Evolutionary conservation across 1,140 invertebrate species (phyloP), one percentile per base, ranked within the genome.

Genomic region (Meloidogyne hapla): DNA sequence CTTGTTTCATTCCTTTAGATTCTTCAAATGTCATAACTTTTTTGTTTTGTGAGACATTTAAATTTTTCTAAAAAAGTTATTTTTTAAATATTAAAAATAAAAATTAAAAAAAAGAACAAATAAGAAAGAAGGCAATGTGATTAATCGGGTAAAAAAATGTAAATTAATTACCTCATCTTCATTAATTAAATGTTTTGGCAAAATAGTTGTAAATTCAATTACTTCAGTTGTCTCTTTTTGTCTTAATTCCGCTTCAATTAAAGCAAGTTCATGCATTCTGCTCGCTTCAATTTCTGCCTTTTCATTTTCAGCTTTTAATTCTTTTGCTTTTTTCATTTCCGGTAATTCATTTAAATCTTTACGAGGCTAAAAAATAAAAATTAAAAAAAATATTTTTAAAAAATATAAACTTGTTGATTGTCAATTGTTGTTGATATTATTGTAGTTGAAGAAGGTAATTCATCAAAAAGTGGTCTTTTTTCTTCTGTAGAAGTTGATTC

Each of bases 311-410:
- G 2, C 18, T 9, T 56, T 56, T 56, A 56, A 56, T 56, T 56
- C 48, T n/a, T 56, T 56, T n/a, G 48, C 48, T 56, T 56, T 56
- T 56, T 56, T 56, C 48, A 56, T 56, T 56, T 56, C 48, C 8
- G 48, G 48, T 56, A 56, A 56, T 56, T 56, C 48, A 56, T 56
- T 56, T 21, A 56, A 56, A 56, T n/a, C 48, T 56, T 56, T 56
- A 56, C 48, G 48, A 21, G 48, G 6, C 48, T 56, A 56, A 56
- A 56, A 56, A n/a, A 6, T 56, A 6, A 4, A 48, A 48, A 56
- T 15, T 45, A 45, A 56, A 56, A 56, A 1, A 8, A 42, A 6
- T 33, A 42, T 15, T 42, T 42, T 13, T 1, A 12, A 42, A 13
- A 42, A 42, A 56, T n/a, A 9, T n/a, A n/a, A 8, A 56, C 48